These are phyloP conservation scores for Heteractis magnifica DNA, from an alignment of 92 coral and sea anemone genomes.

Conservation along the genomic window DNA sequence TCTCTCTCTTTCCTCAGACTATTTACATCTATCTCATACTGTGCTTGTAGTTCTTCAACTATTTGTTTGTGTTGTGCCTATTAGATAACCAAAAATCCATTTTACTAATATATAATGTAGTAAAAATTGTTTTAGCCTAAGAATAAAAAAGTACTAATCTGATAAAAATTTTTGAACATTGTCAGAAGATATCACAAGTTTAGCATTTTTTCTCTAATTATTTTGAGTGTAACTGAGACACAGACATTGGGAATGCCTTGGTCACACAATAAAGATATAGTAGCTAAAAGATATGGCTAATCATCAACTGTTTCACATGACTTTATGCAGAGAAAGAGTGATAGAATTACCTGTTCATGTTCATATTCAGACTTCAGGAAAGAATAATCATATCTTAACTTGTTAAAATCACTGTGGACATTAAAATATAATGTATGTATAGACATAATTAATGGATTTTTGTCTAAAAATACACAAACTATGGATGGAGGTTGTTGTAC, in stretches of 20 bases:
- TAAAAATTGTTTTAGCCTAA: too few species aligned
- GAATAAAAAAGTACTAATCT: too few species aligned
- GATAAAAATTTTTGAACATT: too few species aligned
- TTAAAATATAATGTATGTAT: background rate
- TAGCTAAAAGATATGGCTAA: too few species aligned
- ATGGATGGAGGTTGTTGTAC: background rate
- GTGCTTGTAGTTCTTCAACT: constrained; percentile 79
- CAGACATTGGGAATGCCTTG: too few species aligned
- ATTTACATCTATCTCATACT: constrained; percentile 78
- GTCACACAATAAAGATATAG: too few species aligned
- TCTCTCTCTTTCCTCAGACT: constrained; percentile 84
- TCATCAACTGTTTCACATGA: too few species aligned
- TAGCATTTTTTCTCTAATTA: too few species aligned
- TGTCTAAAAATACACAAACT: background rate
- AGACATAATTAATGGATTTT: background rate
- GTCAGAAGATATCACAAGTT: too few species aligned
- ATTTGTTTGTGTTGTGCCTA: constrained; percentile 81
- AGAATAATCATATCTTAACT: constrained; percentile 94
- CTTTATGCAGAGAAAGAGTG: too few species aligned
- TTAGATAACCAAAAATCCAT: background rate
- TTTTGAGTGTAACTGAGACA: too few species aligned
- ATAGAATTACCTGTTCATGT: constrained; percentile 75
- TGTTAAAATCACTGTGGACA: constrained; percentile 86
- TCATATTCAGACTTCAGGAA: constrained; percentile 97
- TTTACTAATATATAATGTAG: too few species aligned